phyloP scores from a whole-genome alignment of 2,797 vertebrate genomes.

The Centropyge bicolor region DNA sequence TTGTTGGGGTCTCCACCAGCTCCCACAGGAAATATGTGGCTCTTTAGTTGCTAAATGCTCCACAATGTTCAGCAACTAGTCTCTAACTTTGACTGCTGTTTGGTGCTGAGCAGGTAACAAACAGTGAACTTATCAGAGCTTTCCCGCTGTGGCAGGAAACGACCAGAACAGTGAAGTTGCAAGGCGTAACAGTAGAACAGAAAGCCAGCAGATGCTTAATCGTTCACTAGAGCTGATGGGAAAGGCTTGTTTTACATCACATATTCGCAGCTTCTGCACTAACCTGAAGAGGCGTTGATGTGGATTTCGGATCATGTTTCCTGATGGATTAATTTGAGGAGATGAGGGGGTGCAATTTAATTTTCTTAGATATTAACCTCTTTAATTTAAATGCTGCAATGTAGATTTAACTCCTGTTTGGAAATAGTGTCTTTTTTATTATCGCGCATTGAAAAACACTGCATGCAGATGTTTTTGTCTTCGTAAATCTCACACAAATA shows the following conservation, averaged over 20 bases:
- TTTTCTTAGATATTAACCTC: slow-evolving; percentile 13
- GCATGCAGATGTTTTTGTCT: not conserved
- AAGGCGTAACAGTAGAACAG: not conserved
- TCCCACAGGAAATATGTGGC: too few species aligned
- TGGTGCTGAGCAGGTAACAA: not conserved
- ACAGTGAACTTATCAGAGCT: not conserved
- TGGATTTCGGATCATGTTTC: slow-evolving; percentile 13
- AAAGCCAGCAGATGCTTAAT: not conserved
- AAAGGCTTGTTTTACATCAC: not conserved
- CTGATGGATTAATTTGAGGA: slow-evolving; percentile 21
- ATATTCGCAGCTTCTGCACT: not conserved
- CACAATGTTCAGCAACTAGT: too few species aligned
- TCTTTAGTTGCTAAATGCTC: too few species aligned
- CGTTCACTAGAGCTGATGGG: not conserved
- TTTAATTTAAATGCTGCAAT: slow-evolving; percentile 9
- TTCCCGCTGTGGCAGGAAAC: not conserved
- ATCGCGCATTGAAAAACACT: not conserved
- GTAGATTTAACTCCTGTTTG: not conserved
- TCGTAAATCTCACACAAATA: not conserved
- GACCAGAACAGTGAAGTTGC: not conserved
- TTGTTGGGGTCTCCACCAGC: too few species aligned
- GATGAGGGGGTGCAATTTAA: not conserved
- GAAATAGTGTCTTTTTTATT: slow-evolving; percentile 28
- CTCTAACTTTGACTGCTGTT: too few species aligned
- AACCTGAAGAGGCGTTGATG: slow-evolving; percentile 31